Evolutionary conservation across 2,113 vertebrate genomes (phyloP).

Genomic region (Microtus montanus): DNA sequence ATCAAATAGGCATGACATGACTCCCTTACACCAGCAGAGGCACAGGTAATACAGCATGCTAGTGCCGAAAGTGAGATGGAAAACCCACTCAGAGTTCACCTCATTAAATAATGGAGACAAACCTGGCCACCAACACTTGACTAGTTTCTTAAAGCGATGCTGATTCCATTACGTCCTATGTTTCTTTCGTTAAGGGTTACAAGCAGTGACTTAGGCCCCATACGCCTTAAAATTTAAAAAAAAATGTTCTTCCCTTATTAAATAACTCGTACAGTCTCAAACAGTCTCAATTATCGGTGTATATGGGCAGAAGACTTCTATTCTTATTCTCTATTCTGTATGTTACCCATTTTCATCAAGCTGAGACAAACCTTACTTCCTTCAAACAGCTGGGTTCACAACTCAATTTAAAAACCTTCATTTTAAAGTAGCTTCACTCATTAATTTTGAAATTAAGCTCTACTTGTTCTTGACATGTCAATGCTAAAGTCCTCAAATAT

Average conservation of each 20-base stretch:
- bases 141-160: constrained; percentile 40
- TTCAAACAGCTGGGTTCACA: constrained; percentile 67
- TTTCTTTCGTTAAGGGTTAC: constrained; percentile 42
- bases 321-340: background rate
- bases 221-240: constrained; percentile 35
- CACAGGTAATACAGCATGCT: constrained; percentile 21
- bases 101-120: constrained; percentile 64
- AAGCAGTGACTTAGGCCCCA: constrained; percentile 12
- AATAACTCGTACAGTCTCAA: constrained; percentile 40
- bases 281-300: constrained; percentile 33
- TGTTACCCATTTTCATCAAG: constrained; percentile 2
- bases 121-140: constrained; percentile 51
- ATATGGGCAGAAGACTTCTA: background rate
- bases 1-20: background rate
- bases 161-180: background rate
- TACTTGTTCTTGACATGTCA: constrained; percentile 61
- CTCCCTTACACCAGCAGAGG: background rate
- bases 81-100: constrained; percentile 49
- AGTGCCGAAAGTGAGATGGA: constrained; percentile 18
- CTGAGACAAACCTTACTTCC: constrained; percentile 39
- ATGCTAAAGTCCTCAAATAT: constrained; percentile 68
- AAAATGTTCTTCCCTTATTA: constrained; percentile 28
- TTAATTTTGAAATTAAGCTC: constrained; percentile 80
- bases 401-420: constrained; percentile 61
- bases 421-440: constrained; percentile 78